Base-by-base conservation (phyloP, 2,888 invertebrate genomes). In the Ophioninae sp. region DNA sequence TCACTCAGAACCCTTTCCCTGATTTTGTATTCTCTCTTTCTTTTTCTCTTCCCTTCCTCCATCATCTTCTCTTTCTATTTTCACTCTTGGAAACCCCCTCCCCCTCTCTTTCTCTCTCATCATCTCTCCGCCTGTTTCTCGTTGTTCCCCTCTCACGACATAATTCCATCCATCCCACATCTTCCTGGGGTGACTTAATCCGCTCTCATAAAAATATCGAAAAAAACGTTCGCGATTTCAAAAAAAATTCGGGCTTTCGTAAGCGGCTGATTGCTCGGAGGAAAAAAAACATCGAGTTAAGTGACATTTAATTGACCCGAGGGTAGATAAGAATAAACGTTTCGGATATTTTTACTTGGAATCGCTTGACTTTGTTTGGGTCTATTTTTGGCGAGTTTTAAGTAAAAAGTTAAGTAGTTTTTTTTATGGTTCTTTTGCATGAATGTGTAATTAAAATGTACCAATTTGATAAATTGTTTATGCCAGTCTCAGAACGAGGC, bases 1-100 rank as follows among this genome's bases (percentile, higher is more conserved):
- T 90, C 90, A 90, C 88, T 87, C 20, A 88, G 81, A 87, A 88
- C 87, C 87, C 86, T 86, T 86, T 84, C 59, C 37, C 51, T 17
- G 13, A 75, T 79, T 59, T 76, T 59, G 63, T 74, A 63, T 17
- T 17, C 51, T 51, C 51, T 51, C 17, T 17, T 17, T 51, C 51
- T 51, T 17, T 17, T 13, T 44, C 63, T n/a, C n/a, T 51, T 17
- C 10, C 51, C 10, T 17, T 51, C 17, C 5, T 5, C 30, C 5
- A 1, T 5, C 20, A 1, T 9, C 9, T 9, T 5, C 23, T 23
- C 51, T 37, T 37, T 20, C 69, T 68, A 44, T 51, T 17, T 17
- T 17, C 2, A n/a, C 8, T 7, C 51, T 58, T 56, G 44, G 2
- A 8, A 1, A 44, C 8, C 2, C 44, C 6, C 41, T 6, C 41